A percentile compares a stretch with the other conserved stretches of the same genome.
Conservation (phyloP, 2,888 invertebrate species). For the Troglohyphantes excavatus region DNA sequence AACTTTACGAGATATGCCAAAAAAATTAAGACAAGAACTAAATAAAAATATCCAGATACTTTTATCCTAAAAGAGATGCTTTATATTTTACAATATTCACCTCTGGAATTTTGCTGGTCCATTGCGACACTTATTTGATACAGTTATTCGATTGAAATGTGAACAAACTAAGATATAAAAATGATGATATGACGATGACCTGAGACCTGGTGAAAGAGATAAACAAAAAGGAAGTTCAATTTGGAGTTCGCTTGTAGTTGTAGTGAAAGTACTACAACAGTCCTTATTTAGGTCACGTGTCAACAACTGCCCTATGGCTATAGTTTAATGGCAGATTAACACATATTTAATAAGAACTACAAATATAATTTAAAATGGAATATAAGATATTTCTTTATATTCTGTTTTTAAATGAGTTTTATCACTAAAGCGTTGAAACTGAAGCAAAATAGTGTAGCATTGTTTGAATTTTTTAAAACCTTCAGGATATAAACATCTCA, state of each 20-base stretch:
- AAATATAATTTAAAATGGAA: no score
- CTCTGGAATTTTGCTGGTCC: neutral
- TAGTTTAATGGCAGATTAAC: no score
- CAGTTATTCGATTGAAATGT: neutral
- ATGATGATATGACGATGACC: neutral
- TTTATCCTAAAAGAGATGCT: neutral
- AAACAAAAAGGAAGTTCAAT: neutral
- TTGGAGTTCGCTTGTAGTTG: neutral
- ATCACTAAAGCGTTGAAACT: no score
- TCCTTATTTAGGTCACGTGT: neutral
- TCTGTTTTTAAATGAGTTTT: no score
- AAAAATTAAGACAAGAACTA: no score
- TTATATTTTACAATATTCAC: neutral
- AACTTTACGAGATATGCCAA: no score
- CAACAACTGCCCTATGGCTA: neutral
- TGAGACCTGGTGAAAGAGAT: neutral
- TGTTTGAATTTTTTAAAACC: no score
- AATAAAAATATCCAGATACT: no score
- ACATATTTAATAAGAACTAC: no score
- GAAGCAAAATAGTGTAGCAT: no score
- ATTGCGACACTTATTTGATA: neutral
- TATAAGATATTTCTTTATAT: no score
- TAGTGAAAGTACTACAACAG: neutral
- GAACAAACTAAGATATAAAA: neutral
- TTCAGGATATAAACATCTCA: no score